Evolutionary conservation across 2,888 invertebrate genomes (phyloP), one percentile per base, ranked within the genome.

Genomic region (Ashinkailepas kermadecensis): DNA sequence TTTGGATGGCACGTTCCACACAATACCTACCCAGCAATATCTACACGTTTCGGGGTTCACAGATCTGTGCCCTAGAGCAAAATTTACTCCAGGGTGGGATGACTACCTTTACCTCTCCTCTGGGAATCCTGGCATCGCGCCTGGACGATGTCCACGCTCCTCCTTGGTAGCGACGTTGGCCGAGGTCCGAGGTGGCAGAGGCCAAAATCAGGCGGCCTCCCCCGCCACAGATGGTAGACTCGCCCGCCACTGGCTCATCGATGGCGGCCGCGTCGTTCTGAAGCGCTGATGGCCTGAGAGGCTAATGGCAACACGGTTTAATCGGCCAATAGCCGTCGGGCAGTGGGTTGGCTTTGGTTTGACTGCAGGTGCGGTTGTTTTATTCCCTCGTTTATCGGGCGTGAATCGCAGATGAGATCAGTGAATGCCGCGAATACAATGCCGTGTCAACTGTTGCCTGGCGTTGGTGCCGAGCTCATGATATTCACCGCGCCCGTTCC

Each of bases 301-400:
- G 12, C 67, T 67, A 67, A 67, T n/a, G 67, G n/a, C 67, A 67
- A 25, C 67, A 67, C 67, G 67, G 25, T 67, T 25, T 67, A 67
- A 67, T 67, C 67, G 13, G 67, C 25, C 67, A 67, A 67, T 67
- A 25, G 25, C 25, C n/a, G 13, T 1, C 67, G 11, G 25, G 25
- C 25, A 9, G n/a, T 1, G 67, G 67, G n/a, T n/a, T 25, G 13
- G 67, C 67, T 65, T 4, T 65, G 65, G 23, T n/a, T 23, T 65
- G 65, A 12, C 65, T 25, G 67, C 67, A 67, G 25, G 67, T n/a
- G n/a, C 13, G 67, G 67, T 25, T 12, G 67, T 25, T 25, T 25
- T 67, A 25, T 67, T 67, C 67, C 9, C 18, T 25, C 25, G 25
- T 67, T 67, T n/a, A 67, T 67, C 67, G n/a, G 67, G 8, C 67